phyloP scores from a whole-genome alignment of 2,888 invertebrate species.

The Hemithea aestivaria region DNA sequence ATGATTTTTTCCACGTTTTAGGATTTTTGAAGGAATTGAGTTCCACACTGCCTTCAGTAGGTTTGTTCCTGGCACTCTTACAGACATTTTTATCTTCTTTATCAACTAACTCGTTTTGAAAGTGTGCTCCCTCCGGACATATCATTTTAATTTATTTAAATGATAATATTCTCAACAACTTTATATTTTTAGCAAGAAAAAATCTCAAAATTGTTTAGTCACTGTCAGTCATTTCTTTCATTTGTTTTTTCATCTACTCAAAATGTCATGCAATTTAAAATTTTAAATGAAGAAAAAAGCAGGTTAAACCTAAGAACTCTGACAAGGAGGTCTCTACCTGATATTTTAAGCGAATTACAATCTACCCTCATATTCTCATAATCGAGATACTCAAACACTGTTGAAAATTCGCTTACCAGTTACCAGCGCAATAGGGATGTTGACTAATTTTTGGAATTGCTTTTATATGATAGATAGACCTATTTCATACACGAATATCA shows the following conservation, averaged over 20 bases:
- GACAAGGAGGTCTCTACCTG: too few relatives aligned
- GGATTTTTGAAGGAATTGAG: constrained; percentile 58
- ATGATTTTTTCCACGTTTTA: constrained; percentile 70
- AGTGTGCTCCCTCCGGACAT: constrained; percentile 58
- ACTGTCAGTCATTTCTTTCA: constrained; percentile 20
- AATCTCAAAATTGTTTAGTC: constrained; percentile 21
- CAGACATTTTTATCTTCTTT: constrained; percentile 49
- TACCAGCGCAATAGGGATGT: too few relatives aligned
- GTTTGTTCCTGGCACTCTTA: constrained; percentile 44
- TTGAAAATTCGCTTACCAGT: too few relatives aligned
- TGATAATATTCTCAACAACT: constrained; percentile 19
- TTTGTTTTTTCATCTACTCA: constrained; percentile 23
- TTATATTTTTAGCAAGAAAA: constrained; percentile 35
- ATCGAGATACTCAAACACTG: too few relatives aligned
- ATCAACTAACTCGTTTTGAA: constrained; percentile 43
- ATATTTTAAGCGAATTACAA: too few relatives aligned
- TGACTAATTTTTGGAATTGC: too few relatives aligned
- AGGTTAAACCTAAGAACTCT: too few relatives aligned
- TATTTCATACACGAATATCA: too few relatives aligned
- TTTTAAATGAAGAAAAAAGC: too few relatives aligned
- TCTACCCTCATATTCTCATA: too few relatives aligned
- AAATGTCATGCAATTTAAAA: background rate
- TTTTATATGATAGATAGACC: too few relatives aligned
- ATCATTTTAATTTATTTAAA: constrained; percentile 45
- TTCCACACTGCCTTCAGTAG: constrained; percentile 52